These are phyloP conservation scores for Uria aalge DNA, from an alignment of 2,113 vertebrate genomes.

Conservation along the genomic window DNA sequence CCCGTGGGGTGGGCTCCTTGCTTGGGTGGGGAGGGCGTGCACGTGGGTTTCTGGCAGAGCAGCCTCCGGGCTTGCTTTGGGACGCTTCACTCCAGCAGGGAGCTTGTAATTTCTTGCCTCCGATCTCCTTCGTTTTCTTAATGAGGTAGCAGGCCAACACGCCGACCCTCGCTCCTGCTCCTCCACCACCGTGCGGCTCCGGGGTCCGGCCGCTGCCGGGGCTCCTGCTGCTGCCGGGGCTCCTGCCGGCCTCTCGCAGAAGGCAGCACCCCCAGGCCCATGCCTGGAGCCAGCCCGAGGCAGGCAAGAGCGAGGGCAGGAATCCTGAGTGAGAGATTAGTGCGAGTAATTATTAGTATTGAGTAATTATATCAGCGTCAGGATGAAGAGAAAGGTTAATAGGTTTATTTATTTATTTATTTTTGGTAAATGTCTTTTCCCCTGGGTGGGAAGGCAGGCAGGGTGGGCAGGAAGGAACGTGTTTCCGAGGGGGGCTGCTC, in stretches of 20 bases:
- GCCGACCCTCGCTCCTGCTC: rapidly evolving
- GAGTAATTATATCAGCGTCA: slow-evolving; percentile 67
- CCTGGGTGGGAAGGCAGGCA: background rate
- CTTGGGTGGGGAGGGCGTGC: background rate
- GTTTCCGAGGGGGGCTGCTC: slow-evolving; percentile 24
- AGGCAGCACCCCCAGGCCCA: rapidly evolving
- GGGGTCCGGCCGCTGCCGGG: rapidly evolving
- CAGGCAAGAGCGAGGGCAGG: background rate
- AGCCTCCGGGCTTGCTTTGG: background rate
- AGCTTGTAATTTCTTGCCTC: background rate
- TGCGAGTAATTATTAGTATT: slow-evolving; percentile 70
- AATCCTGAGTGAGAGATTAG: slow-evolving; percentile 69
- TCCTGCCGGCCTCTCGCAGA: background rate
- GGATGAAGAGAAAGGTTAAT: slow-evolving; percentile 73
- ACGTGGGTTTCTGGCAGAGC: background rate
- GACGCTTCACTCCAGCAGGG: background rate
- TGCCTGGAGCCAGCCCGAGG: background rate
- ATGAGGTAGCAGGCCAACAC: background rate
- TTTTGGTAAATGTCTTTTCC: slow-evolving; percentile 62
- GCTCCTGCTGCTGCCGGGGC: background rate
- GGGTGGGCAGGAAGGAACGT: slow-evolving; percentile 33
- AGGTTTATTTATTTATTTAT: slow-evolving; percentile 55
- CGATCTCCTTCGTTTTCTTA: background rate
- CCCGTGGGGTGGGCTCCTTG: rapidly evolving
- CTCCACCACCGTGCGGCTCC: rapidly evolving